Evolutionary conservation across 1,140 invertebrate genomes (phyloP), one percentile per base, ranked within the genome.

Genomic region (Drosophila oshimai): DNA sequence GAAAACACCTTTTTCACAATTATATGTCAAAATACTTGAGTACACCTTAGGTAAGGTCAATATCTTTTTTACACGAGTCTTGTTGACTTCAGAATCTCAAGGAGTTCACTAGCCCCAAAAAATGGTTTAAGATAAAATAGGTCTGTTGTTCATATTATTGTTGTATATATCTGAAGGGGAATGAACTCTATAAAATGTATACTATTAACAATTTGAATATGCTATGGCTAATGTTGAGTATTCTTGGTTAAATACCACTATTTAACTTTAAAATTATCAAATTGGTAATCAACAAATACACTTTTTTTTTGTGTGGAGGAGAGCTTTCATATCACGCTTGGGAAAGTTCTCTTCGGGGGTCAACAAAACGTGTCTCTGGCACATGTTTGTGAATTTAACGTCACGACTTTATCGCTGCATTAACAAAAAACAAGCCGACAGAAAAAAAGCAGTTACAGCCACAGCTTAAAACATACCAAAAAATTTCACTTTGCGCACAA

Each of bases 341-440:
- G 58, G 83, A 88, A 88, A 87, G 83, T 87, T 86, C 81, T 87
- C 15, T 70, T 45, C 72, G 77, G 83, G 83, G 76, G 81, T 87
- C 83, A 87, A 87, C 65, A 87, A 87, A 77, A 74, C 73, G 69
- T 64, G 60, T 54, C 29, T 47, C 33, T 37, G 50, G 42, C 60
- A 62, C 50, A 73, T 84, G 79, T 79, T 76, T 86, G 57, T 84
- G 39, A 86, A 84, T 75, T 71, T 37, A 75, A 74, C 83, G 69
- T 81, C 77, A 81, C 77, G 77, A 77, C 60, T 78, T 84, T 86
- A 84, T 74, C 54, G 79, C 74, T 83, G 79, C 79, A 86, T 81
- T 81, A 81, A 77, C 67, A 86, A 64, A 76, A 72, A 80, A 72
- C 70, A 61, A 46, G 60, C n/a, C n/a, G n/a, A 53, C 64, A 64